Evolutionary conservation across 2,113 vertebrate species (phyloP).

Genomic region (Elgaria multicarinata): DNA sequence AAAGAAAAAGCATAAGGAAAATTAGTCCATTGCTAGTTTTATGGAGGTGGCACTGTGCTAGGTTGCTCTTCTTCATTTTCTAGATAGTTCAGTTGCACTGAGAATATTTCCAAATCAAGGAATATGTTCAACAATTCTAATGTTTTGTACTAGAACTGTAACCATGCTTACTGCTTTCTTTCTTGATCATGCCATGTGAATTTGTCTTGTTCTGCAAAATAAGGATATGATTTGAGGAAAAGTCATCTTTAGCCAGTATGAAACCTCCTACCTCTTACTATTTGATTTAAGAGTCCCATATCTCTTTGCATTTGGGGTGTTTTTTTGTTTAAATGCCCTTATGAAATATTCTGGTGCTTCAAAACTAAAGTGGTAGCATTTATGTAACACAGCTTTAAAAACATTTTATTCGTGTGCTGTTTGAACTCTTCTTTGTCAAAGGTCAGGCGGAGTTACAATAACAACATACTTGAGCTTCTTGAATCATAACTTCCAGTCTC

Average conservation of each 20-base stretch:
- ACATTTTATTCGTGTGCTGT: not conserved
- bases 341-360: conserved; percentile 24
- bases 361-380: conserved; percentile 21
- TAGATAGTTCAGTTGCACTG: conserved; percentile 26
- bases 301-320: not conserved
- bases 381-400: conserved; percentile 36
- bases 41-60: not conserved
- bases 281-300: not conserved
- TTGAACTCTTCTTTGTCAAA: not conserved
- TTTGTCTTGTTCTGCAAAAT: not conserved
- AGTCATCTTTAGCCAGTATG: not conserved
- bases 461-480: conserved; percentile 28
- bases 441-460: conserved; percentile 30
- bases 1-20: not conserved
- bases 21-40: not conserved
- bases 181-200: not conserved
- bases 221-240: not conserved
- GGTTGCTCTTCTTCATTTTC: conserved; percentile 9
- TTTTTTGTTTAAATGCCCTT: not conserved
- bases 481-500: conserved; percentile 43
- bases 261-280: not conserved
- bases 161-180: conserved; percentile 7
- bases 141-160: not conserved
- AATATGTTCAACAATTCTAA: conserved; percentile 24
- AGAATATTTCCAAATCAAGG: not conserved